phyloP scores from a whole-genome alignment of 2,888 invertebrate genomes.

The Tinea pellionella region DNA sequence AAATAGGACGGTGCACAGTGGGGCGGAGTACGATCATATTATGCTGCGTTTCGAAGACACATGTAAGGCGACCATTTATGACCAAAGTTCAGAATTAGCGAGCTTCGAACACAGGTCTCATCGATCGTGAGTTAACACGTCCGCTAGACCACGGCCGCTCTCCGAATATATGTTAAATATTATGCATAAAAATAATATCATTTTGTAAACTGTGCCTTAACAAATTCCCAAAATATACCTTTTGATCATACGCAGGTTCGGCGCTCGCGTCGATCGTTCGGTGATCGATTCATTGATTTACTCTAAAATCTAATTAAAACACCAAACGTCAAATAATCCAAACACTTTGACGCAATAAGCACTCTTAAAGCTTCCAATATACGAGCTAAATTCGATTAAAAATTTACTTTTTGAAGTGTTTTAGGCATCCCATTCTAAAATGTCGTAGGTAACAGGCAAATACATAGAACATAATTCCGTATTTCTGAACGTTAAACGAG shows the following conservation, averaged over 20 bases:
- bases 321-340: background rate
- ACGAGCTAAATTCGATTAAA: background rate
- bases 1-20: too few relatives aligned
- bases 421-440: background rate
- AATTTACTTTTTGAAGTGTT: background rate
- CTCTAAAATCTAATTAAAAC: background rate
- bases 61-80: too few relatives aligned
- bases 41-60: too few relatives aligned
- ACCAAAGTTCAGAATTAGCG: too few relatives aligned
- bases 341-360: background rate
- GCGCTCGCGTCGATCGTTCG: slow-evolving; percentile 14
- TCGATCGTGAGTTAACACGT: too few relatives aligned
- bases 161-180: too few relatives aligned
- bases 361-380: background rate
- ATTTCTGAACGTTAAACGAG: background rate
- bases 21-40: too few relatives aligned
- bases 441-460: background rate
- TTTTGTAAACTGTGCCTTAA: background rate
- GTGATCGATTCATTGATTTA: slow-evolving; percentile 13
- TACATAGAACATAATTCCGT: background rate
- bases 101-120: too few relatives aligned
- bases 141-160: too few relatives aligned
- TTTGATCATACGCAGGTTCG: slow-evolving; percentile 12
- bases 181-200: too few relatives aligned
- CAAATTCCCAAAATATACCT: slow-evolving; percentile 7